Evolutionary conservation across 2,888 invertebrate species (phyloP).

Genomic region (Ganaspis brasiliensis): DNA sequence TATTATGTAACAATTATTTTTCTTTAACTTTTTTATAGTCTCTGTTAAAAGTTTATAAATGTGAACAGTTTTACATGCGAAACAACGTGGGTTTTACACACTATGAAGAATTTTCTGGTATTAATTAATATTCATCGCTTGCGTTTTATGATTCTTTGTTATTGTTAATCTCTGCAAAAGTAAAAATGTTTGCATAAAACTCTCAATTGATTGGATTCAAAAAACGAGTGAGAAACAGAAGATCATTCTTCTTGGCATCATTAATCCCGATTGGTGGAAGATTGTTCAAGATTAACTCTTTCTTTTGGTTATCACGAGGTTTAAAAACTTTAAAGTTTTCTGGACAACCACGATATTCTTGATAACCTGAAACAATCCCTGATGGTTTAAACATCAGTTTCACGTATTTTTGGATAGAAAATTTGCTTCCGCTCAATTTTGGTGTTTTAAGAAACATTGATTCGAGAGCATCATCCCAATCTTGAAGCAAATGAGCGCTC

Average conservation of each 20-base stretch:
- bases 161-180: background rate
- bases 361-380: background rate
- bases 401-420: slow-evolving; percentile 44
- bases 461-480: slow-evolving; percentile 32
- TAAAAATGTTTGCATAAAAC: slow-evolving; percentile 4
- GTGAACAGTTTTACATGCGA: no score
- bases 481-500: slow-evolving; percentile 25
- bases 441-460: slow-evolving; percentile 38
- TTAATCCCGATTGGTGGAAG: background rate
- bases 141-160: background rate
- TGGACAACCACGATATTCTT: background rate
- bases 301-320: background rate
- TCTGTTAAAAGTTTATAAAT: no score
- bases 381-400: background rate
- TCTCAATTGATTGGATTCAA: background rate
- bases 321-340: slow-evolving; percentile 1
- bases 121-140: slow-evolving; percentile 23
- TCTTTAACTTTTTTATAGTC: no score
- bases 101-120: no score
- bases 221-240: background rate
- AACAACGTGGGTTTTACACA: no score
- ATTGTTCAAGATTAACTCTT: background rate
- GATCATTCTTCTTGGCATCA: slow-evolving; percentile 11
- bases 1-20: no score
- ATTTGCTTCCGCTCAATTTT: slow-evolving; percentile 44